Percentiles rank a stretch among this genome's conserved stretches.
Evolutionary conservation across 92 coral and sea anemone genomes (phyloP).

Genomic region (Chrysogorgia sp.): DNA sequence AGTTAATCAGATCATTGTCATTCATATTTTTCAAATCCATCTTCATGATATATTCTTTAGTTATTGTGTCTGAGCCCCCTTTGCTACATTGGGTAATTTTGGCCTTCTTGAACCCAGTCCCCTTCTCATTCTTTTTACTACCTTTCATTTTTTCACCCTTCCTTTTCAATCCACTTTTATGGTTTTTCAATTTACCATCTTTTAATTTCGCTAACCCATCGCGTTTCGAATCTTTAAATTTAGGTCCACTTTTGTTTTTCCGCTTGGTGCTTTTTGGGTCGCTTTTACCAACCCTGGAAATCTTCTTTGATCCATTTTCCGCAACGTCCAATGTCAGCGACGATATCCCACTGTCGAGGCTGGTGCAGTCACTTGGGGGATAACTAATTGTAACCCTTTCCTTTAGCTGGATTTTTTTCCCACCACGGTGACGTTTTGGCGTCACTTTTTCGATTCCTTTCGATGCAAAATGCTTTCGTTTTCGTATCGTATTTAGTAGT

Average conservation of each 20-base stretch:
- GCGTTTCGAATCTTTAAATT: background rate
- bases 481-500: background rate
- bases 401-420: slow-evolving; percentile 6
- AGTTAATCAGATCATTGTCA: slow-evolving; percentile 40
- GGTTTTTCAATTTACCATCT: slow-evolving; percentile 12
- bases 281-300: background rate
- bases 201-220: background rate
- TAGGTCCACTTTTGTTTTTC: slow-evolving; percentile 4
- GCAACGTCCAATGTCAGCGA: slow-evolving; percentile 9
- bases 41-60: slow-evolving; percentile 37
- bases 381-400: slow-evolving; percentile 26
- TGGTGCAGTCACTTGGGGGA: slow-evolving; percentile 16
- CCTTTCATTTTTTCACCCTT: slow-evolving; percentile 4
- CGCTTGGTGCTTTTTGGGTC: background rate
- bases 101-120: background rate
- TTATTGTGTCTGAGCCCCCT: slow-evolving; percentile 26
- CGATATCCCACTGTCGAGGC: slow-evolving; percentile 39
- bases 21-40: slow-evolving; percentile 41
- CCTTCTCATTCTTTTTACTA: slow-evolving; percentile 14
- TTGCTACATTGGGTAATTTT: background rate
- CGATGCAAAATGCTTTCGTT: background rate
- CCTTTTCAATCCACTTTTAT: background rate
- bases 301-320: background rate
- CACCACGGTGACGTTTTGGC: background rate
- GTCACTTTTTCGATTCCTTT: background rate